Base-by-base conservation (phyloP, 2,888 invertebrate species). In the Drosophila seclusa region DNA sequence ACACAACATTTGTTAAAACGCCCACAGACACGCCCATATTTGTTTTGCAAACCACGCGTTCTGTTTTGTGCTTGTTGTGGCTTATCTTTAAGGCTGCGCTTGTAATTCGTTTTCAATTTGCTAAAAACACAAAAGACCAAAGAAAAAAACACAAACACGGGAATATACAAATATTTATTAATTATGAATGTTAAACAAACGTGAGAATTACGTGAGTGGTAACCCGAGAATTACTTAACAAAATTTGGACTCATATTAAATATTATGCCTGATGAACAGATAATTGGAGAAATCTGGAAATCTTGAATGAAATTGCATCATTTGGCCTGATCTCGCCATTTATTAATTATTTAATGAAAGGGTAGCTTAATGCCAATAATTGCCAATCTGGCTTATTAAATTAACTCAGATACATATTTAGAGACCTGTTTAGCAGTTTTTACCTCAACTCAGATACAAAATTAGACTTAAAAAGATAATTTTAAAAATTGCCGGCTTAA, bases 11-110 rank as follows among this genome's bases (percentile, higher is more conserved):
- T 83, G 80, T 83, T 86, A 87, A 90, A 90, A 89, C 91, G 91
- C 91, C 91, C 91, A 90, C 82, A 64, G 82, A 63, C 38, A 79
- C 91, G 91, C 91, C 91, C 79, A 82, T 90, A 82, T 91, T 91
- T 91, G 81, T 80, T 90, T 75, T 61, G 67, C 68, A 67, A 55
- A 64, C 57, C 70, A 76, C 62, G 71, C 61, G 50, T 68, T 68
- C 48, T 58, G 49, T 61, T 57, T 27, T 54, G 21, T 38, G 55
- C 48, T 27, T 53, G 29, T 64, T 53, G 29, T 49, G 27, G 10
- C 32, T 60, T 16, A 50, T 49, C 27, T 58, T 50, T 8, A 29
- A 52, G 36, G 34, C 21, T 52, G n/a, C 11, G 29, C 38, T 58
- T 52, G 68, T 29, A 36, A 60, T 60, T 36, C 36, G 8, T 52